Conservation (phyloP, 2,113 vertebrate genomes). For the Megaptera novaeangliae region DNA sequence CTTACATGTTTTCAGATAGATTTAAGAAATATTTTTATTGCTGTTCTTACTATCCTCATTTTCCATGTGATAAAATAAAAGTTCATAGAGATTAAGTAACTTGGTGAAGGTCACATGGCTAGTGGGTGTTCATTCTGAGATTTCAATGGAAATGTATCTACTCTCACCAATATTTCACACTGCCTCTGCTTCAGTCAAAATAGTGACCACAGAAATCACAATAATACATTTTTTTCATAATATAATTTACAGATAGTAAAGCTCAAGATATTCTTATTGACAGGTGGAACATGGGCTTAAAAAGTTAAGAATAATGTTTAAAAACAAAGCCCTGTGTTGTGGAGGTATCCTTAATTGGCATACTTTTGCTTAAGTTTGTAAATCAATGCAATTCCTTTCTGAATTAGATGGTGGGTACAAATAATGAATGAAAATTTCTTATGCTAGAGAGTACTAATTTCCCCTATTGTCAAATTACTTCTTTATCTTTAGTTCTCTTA, state of each 20-base stretch:
- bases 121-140: not conserved
- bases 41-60: not conserved
- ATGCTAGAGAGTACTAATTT: not conserved
- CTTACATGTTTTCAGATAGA: not conserved
- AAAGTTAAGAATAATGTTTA: not conserved
- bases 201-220: not conserved
- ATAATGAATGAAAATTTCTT: not conserved
- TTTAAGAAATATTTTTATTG: not conserved
- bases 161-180: not conserved
- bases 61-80: not conserved
- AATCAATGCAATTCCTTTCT: not conserved
- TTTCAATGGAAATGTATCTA: not conserved
- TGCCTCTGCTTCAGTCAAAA: not conserved
- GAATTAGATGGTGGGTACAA: not conserved
- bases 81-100: not conserved
- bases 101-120: not conserved
- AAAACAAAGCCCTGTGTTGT: not conserved
- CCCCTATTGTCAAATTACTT: not conserved
- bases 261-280: not conserved
- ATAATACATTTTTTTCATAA: not conserved
- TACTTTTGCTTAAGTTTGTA: not conserved
- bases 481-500: not conserved
- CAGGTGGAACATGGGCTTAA: not conserved
- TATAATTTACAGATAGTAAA: not conserved
- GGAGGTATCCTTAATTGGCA: not conserved